These are phyloP conservation scores for Phenganax marumi DNA, from an alignment of 92 coral and sea anemone genomes.

Conservation along the genomic window DNA sequence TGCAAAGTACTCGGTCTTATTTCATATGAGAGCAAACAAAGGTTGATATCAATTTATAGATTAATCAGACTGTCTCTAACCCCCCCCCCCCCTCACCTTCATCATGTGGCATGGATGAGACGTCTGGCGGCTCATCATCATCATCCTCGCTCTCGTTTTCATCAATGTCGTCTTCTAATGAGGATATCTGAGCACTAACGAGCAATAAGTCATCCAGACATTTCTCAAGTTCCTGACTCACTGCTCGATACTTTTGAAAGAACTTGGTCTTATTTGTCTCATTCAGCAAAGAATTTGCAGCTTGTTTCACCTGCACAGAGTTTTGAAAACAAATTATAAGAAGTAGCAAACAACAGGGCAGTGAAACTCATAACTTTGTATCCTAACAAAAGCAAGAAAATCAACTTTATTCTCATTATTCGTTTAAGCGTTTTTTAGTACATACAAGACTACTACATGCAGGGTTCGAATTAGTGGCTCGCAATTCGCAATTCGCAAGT, in stretches of 20 bases:
- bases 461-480: too few species aligned
- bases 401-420: too few species aligned
- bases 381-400: too few species aligned
- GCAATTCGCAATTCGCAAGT: too few species aligned
- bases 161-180: slow-evolving; percentile 65
- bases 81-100: neutral
- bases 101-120: neutral
- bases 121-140: slow-evolving; percentile 18
- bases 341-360: neutral
- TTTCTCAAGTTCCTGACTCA: slow-evolving; percentile 89
- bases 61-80: too few species aligned
- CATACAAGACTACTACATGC: too few species aligned
- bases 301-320: slow-evolving; percentile 61
- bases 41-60: too few species aligned
- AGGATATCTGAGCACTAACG: slow-evolving; percentile 72
- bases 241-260: slow-evolving; percentile 79
- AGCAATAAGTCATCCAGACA: slow-evolving; percentile 84
- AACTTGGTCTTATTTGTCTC: slow-evolving; percentile 80
- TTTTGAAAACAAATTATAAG: neutral
- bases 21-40: too few species aligned
- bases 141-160: slow-evolving; percentile 8
- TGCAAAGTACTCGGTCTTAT: too few species aligned
- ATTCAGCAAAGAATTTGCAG: slow-evolving; percentile 69
- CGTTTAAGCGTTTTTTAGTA: too few species aligned
- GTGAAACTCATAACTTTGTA: neutral